Base-by-base conservation (phyloP, 2,113 vertebrate genomes). In the Chunga burmeisteri region DNA sequence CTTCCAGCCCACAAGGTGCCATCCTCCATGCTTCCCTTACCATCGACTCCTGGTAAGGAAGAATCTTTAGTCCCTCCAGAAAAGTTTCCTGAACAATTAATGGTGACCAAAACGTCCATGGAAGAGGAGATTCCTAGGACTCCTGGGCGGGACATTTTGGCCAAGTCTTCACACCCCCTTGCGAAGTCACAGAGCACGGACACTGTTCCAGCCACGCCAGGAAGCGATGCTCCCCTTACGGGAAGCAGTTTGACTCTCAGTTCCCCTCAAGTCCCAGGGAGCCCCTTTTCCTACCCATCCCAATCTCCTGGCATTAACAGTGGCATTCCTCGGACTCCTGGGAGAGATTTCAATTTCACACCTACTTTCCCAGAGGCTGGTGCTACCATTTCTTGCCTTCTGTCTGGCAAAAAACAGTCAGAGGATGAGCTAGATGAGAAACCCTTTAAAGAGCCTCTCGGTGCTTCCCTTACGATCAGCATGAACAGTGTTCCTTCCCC, bases 261-360 rank as follows among this genome's bases (percentile, higher is more conserved):
- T 96, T 99, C 99, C 66, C 99, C 99, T 8, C 99, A 99, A 93
- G 98, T 99, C 93, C 99, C 98, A 4, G 98, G 99, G 71, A 99
- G 99, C 96, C 99, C 99, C 71, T 99, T 99, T 79, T 99, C 99
- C 59, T 99, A 99, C 97, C 99, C 99, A 3, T 98, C 99, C 53
- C 99, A 99, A 40, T 99, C 99, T 58, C 99, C 99, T 4, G 97
- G 99, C 84, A 97, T 99, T 90, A 98, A 98, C 68, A 99, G 98
- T 27, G 99, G 99, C 91, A 98, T 99, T 81, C 99, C 99, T 47
- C 98, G 99, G 94, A 99, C 99, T 38, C 99, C 99, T 20, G 99
- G 99, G 86, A 98, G 99, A 97, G 99, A 99, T 97, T 98, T 99
- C 95, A 99, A 97, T 92, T 99, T 99, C 97, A 98, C 99, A 0